phyloP scores from a whole-genome alignment of 2,888 invertebrate genomes.

The Trisateles emortualis region DNA sequence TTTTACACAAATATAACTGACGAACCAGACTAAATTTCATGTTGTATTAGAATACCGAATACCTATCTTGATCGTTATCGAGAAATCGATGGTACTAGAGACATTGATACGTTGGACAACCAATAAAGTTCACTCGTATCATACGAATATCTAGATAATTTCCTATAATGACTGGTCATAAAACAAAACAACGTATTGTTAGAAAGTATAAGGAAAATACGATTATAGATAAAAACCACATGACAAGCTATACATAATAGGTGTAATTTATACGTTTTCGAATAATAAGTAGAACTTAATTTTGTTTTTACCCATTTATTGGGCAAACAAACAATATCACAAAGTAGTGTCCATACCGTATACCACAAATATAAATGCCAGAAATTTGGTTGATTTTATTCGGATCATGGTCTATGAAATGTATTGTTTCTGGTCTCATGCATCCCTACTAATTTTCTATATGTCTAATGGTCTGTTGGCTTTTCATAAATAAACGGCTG shows the following conservation, averaged over 20 bases:
- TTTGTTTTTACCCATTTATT: too few relatives aligned
- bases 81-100: conserved; percentile 61
- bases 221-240: conserved; percentile 49
- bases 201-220: conserved; percentile 52
- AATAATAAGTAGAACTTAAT: too few relatives aligned
- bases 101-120: conserved; percentile 41
- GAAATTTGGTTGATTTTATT: neutral
- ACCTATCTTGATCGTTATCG: conserved; percentile 58
- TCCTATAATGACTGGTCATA: conserved; percentile 57
- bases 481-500: too few relatives aligned
- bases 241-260: conserved; percentile 19
- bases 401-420: neutral
- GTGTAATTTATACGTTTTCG: conserved; percentile 9
- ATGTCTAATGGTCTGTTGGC: too few relatives aligned
- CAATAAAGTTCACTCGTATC: conserved; percentile 37
- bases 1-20: neutral
- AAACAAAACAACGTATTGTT: conserved; percentile 57
- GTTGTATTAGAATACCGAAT: conserved; percentile 23
- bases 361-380: too few relatives aligned
- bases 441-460: too few relatives aligned
- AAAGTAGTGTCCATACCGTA: too few relatives aligned
- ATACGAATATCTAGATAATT: conserved; percentile 47
- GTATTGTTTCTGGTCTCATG: neutral
- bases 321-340: too few relatives aligned
- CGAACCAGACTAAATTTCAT: conserved; percentile 14